Conservation (phyloP, 2,113 vertebrate genomes). For the Leptosomus discolor region DNA sequence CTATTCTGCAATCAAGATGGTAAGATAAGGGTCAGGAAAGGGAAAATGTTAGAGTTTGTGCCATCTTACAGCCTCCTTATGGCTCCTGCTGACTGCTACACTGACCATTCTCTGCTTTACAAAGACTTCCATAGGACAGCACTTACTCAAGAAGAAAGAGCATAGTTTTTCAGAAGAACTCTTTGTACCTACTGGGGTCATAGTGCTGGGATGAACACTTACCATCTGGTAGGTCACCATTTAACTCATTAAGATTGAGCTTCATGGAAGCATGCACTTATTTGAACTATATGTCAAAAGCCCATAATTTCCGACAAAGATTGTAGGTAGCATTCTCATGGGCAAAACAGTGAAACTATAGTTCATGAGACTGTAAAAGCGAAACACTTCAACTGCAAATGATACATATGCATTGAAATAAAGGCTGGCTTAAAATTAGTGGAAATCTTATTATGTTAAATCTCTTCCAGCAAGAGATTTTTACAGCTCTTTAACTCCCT, state of each 20-base stretch:
- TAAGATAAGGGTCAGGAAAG: background rate
- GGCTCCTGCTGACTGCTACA: background rate
- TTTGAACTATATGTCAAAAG: background rate
- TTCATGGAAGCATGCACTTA: background rate
- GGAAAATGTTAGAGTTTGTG: background rate
- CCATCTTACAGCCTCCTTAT: fast-evolving
- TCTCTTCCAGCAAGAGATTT: background rate
- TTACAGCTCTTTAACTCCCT: background rate
- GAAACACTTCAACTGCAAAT: background rate
- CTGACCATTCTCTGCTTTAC: background rate
- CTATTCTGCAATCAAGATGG: background rate
- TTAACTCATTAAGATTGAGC: background rate
- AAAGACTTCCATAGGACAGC: background rate
- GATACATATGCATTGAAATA: background rate
- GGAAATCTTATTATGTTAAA: background rate
- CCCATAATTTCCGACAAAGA: fast-evolving
- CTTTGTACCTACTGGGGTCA: background rate
- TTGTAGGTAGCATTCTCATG: background rate
- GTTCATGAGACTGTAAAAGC: background rate
- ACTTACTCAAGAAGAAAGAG: background rate
- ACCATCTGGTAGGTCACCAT: background rate
- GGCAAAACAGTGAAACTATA: background rate
- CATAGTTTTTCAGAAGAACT: background rate
- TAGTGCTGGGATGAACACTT: background rate
- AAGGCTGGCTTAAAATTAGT: background rate